phyloP scores from a whole-genome alignment of 2,888 invertebrate genomes.

The Zelleria hepariella region DNA sequence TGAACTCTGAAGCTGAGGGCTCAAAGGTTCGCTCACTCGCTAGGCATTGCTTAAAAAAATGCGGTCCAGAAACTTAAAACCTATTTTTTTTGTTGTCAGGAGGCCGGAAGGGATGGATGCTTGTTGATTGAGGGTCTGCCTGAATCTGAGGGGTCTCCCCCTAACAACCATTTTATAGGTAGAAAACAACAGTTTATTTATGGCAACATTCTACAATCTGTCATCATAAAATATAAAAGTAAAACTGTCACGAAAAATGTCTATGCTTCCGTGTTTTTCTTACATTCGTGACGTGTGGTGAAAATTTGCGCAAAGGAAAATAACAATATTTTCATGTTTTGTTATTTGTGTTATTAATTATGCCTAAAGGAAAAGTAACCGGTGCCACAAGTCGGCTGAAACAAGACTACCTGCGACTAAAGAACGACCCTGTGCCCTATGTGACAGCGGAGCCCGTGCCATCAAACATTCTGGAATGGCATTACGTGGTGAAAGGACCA shows the following conservation, averaged over 20 bases:
- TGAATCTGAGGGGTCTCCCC: no score
- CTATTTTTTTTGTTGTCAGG: no score
- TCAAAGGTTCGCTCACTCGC: no score
- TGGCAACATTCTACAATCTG: not conserved
- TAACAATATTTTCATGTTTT: constrained; percentile 23
- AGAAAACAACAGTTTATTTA: not conserved
- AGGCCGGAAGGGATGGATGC: no score
- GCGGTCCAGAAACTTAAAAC: no score
- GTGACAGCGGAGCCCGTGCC: constrained; percentile 95
- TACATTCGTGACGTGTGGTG: constrained; percentile 1
- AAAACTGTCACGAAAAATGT: not conserved
- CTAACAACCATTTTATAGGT: no score
- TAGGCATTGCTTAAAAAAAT: no score
- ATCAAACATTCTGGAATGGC: constrained; percentile 98
- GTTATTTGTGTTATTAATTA: constrained; percentile 27
- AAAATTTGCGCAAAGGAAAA: constrained; percentile 11
- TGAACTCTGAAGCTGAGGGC: no score
- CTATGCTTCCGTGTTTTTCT: constrained; percentile 3
- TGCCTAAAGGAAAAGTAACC: constrained; percentile 71
- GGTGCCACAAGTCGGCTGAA: constrained; percentile 87
- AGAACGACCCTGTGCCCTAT: constrained; percentile 97
- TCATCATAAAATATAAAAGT: not conserved
- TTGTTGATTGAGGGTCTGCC: no score
- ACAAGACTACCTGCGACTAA: constrained; percentile 95
- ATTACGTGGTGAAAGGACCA: constrained; percentile 97